Base-by-base conservation (phyloP, 2,797 vertebrate species). In the Poecile montanus region DNA sequence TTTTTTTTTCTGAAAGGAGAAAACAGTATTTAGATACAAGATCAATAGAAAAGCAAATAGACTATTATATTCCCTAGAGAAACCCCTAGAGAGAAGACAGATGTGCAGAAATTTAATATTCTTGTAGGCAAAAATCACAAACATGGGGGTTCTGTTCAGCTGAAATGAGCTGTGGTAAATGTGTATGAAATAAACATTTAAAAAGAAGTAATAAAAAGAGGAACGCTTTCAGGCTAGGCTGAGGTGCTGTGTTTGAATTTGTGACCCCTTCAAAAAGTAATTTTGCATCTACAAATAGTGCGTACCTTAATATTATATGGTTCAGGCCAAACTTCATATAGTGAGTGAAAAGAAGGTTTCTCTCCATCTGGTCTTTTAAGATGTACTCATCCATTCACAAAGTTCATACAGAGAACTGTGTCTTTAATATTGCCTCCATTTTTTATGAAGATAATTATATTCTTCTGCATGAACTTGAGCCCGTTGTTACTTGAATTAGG, bases 1-100 rank as follows among this genome's bases (percentile, higher is more conserved):
- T 93, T 97, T 94, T 42, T 42, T 42, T 42, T 95, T 89, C 79
- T 83, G 82, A 88, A 90, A 87, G 82, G 73, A 91, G 68, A 96
- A 95, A 96, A 94, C 81, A 92, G 94, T 94, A 85, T 94, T 97
- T 94, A 95, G 86, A 95, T 95, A 95, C 71, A 62, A 96, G 94
- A 96, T 94, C 84, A 96, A 93, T 89, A 92, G 93, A 87, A 97
- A 96, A 97, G 91, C 92, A 96, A 96, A 96, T 95, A 95, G 91
- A 91, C 71, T 85, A 17, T 96, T 95, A 81, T 77, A 97, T 97
- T 97, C 93, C 93, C 93, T 70, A 50, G 58, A 89, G 88, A 94
- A 95, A 91, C 68, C 65, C 79, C 82, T 91, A 85, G 84, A 94
- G 86, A 40, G 45, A 75, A 92, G 86, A 92, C 95, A 89, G 89